These are phyloP conservation scores for Cydia strobilella DNA, from an alignment of 1,140 invertebrate species.

Conservation along the genomic window DNA sequence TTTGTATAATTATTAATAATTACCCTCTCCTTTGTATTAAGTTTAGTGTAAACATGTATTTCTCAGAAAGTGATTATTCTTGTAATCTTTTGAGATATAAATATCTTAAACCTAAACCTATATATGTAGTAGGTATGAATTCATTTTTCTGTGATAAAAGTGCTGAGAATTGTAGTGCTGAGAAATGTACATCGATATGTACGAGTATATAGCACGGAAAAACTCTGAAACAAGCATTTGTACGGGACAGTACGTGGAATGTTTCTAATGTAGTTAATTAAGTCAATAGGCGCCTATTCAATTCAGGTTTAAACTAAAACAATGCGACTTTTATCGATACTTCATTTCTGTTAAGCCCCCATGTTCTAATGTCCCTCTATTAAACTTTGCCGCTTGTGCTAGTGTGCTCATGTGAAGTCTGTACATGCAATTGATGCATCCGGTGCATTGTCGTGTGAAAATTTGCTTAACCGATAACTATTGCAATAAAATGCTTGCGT, in stretches of 20 bases:
- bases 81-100: too few relatives aligned
- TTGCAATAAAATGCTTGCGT: not conserved
- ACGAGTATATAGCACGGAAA: too few relatives aligned
- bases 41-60: too few relatives aligned
- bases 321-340: not conserved
- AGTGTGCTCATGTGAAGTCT: not conserved
- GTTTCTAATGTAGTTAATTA: too few relatives aligned
- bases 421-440: conserved; percentile 17
- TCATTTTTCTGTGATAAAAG: too few relatives aligned
- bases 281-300: not conserved
- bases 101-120: too few relatives aligned
- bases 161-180: too few relatives aligned
- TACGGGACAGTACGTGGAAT: not conserved
- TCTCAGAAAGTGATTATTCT: too few relatives aligned
- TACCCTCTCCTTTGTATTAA: too few relatives aligned
- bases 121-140: too few relatives aligned
- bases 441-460: not conserved
- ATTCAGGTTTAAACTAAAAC: not conserved
- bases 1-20: too few relatives aligned
- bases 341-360: not conserved
- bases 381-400: not conserved
- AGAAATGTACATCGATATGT: too few relatives aligned
- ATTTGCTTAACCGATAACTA: not conserved
- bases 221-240: not conserved
- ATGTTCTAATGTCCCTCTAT: not conserved